Percentiles rank a stretch among this genome's conserved stretches.
These are phyloP conservation scores for Vicugna pacos DNA, from an alignment of 2,113 vertebrate genomes.

Conservation along the genomic window DNA sequence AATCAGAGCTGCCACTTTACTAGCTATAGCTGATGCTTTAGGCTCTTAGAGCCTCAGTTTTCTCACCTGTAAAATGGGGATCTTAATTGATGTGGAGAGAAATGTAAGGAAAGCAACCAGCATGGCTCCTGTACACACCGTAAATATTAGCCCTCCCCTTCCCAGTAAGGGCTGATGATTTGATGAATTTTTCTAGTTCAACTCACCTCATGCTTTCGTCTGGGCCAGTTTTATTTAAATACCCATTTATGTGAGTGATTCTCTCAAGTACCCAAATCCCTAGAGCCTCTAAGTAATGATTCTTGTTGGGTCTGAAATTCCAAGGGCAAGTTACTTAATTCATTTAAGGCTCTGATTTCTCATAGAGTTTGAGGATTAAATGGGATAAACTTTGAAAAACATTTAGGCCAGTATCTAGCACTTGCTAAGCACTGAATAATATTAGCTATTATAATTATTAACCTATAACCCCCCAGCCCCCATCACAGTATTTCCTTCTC, in stretches of 20 bases:
- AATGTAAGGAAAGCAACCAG: neutral
- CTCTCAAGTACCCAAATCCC: neutral
- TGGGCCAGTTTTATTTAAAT: neutral
- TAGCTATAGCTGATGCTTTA: neutral
- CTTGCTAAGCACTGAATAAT: neutral
- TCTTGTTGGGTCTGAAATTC: neutral
- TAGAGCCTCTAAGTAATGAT: neutral
- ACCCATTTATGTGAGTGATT: neutral
- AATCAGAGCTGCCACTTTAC: neutral
- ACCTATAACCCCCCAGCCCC: neutral
- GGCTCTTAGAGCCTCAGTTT: neutral
- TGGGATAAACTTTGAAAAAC: neutral
- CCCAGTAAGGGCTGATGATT: neutral
- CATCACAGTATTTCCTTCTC: neutral
- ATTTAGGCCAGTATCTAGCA: slow-evolving; percentile 6
- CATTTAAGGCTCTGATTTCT: slow-evolving; percentile 41
- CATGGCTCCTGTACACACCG: neutral
- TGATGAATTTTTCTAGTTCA: neutral
- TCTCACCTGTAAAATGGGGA: slow-evolving; percentile 17
- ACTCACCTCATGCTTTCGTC: neutral
- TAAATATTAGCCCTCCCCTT: neutral
- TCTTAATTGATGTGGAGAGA: neutral
- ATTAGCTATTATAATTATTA: neutral
- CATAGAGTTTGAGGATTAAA: neutral
- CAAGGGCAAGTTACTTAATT: slow-evolving; percentile 50